Evolutionary conservation across 2,113 vertebrate species (phyloP).

Genomic region (Nycticorax nycticorax): DNA sequence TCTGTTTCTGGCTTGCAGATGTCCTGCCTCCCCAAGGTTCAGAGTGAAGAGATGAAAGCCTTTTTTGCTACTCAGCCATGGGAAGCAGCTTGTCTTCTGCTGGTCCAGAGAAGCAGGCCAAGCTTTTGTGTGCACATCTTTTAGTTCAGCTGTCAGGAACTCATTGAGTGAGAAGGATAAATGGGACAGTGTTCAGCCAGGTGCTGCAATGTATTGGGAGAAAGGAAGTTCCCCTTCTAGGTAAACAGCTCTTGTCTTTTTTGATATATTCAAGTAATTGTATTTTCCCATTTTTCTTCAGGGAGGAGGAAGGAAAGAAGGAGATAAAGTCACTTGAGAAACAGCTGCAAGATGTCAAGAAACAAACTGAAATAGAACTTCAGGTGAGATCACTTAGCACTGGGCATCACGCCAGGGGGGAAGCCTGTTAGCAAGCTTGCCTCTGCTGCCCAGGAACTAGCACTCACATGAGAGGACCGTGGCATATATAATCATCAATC

Average conservation of each 20-base stretch:
- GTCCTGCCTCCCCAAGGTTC: background rate
- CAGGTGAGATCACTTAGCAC: slow-evolving; percentile 73
- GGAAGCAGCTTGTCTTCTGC: background rate
- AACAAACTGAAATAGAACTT: slow-evolving; percentile 73
- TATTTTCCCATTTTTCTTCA: slow-evolving; percentile 51
- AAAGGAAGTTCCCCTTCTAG: background rate
- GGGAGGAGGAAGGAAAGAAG: slow-evolving; percentile 78
- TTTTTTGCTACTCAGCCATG: background rate
- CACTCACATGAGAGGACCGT: background rate
- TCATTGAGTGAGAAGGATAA: background rate
- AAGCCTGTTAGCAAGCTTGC: background rate
- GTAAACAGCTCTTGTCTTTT: background rate
- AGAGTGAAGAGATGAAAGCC: background rate
- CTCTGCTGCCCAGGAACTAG: background rate
- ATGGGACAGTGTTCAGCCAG: background rate
- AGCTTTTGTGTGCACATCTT: background rate
- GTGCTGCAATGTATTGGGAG: background rate
- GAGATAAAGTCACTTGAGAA: slow-evolving; percentile 77
- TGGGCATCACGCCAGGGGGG: background rate
- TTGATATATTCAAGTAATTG: background rate
- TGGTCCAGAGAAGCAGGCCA: background rate
- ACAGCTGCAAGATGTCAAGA: slow-evolving; percentile 76
- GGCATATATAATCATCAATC: background rate
- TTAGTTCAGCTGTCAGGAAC: background rate
- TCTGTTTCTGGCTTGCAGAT: background rate